These are phyloP conservation scores for Drosophila nigritarsus DNA, from an alignment of 2,888 invertebrate species.

Conservation along the genomic window DNA sequence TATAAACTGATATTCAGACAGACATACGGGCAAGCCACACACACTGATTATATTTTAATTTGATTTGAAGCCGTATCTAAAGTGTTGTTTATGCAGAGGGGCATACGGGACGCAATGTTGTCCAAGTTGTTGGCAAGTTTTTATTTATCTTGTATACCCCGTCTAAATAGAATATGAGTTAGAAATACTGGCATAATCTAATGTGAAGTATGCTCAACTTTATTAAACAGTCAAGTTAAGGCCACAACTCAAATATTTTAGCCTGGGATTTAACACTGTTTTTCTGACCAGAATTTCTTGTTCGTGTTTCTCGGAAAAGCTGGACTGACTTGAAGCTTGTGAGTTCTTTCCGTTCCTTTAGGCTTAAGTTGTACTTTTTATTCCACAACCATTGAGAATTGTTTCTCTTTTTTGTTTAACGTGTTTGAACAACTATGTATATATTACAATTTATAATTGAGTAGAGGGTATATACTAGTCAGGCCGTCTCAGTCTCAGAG, in stretches of 20 bases:
- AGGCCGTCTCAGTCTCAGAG: rapidly evolving
- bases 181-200: background rate
- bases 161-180: background rate
- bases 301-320: background rate
- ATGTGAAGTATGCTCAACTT: background rate
- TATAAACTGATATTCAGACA: conserved; percentile 14
- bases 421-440: background rate
- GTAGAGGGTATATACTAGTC: conserved; percentile 15
- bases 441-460: background rate
- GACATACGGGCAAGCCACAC: conserved; percentile 51
- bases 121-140: conserved; percentile 13
- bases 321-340: background rate
- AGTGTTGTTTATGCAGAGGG: background rate
- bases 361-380: background rate
- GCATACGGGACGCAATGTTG: background rate
- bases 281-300: background rate
- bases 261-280: background rate
- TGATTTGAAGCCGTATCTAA: conserved; percentile 52
- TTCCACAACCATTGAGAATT: background rate
- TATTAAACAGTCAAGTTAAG: background rate
- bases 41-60: conserved; percentile 62
- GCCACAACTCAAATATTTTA: background rate
- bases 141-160: conserved; percentile 16
- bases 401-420: background rate
- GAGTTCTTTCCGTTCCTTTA: background rate